phyloP scores from a whole-genome alignment of 2,797 vertebrate genomes.

The Chromis chromis region DNA sequence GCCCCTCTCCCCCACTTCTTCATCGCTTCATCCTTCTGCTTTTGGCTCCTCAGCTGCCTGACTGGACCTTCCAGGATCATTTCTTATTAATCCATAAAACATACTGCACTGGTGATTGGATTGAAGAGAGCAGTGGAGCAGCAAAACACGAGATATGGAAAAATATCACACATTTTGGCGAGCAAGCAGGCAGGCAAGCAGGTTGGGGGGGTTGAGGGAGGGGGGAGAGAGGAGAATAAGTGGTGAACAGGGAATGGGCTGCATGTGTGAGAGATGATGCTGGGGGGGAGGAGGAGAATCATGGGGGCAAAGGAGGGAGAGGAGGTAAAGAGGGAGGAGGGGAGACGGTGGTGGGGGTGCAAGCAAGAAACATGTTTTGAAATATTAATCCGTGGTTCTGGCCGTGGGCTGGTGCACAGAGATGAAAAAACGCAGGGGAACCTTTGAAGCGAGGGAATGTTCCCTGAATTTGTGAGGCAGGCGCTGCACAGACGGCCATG shows the following conservation, averaged over 20 bases:
- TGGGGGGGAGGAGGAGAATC: constrained; percentile 30
- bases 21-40: constrained; percentile 79
- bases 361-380: constrained; percentile 81
- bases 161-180: constrained; percentile 83
- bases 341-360: constrained; percentile 33
- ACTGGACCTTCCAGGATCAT: constrained; percentile 84
- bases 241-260: constrained; percentile 78
- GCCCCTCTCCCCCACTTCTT: constrained; percentile 54
- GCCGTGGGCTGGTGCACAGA: constrained; percentile 84
- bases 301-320: constrained; percentile 56
- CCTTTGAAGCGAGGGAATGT: constrained; percentile 84
- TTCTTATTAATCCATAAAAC: constrained; percentile 92
- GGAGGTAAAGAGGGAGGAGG: constrained; percentile 31
- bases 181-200: constrained; percentile 57
- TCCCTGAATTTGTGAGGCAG: constrained; percentile 71
- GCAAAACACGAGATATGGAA: constrained; percentile 84
- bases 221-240: constrained; percentile 68
- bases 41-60: constrained; percentile 79
- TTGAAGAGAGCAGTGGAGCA: constrained; percentile 82
- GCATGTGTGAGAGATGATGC: constrained; percentile 72
- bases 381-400: constrained; percentile 87
- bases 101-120: constrained; percentile 82
- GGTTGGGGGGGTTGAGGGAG: constrained; percentile 5
- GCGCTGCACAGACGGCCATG: constrained; percentile 76
- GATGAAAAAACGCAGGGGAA: constrained; percentile 77